phyloP scores from a whole-genome alignment of 2,888 invertebrate species.

The Trachelus tabidus region DNA sequence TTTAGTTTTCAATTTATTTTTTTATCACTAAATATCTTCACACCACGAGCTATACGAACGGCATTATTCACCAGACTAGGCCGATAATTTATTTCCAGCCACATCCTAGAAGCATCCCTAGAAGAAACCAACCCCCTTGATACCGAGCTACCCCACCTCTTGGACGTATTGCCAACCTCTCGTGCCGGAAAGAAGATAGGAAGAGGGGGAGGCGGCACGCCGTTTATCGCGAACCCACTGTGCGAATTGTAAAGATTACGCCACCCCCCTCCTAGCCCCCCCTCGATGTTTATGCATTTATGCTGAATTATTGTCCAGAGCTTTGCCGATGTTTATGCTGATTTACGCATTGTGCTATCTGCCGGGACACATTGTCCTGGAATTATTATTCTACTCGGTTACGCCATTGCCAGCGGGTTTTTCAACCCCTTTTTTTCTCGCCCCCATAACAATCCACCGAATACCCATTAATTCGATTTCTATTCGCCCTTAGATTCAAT shows the following conservation, averaged over 20 bases:
- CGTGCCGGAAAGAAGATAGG: background rate
- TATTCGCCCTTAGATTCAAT: background rate
- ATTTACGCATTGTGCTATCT: slow-evolving; percentile 66
- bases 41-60: background rate
- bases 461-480: background rate
- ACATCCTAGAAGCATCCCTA: background rate
- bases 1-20: background rate
- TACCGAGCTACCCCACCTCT: background rate
- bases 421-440: background rate
- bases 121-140: background rate
- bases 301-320: slow-evolving; percentile 64
- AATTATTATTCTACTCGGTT: slow-evolving; percentile 58
- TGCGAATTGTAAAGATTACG: slow-evolving; percentile 56
- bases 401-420: background rate
- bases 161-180: background rate
- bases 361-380: slow-evolving; percentile 63
- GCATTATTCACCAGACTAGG: background rate
- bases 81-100: background rate
- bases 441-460: background rate
- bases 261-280: slow-evolving; percentile 11
- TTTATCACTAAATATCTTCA: background rate
- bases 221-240: background rate
- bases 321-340: slow-evolving; percentile 66
- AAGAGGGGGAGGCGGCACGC: background rate
- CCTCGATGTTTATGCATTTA: slow-evolving; percentile 51